These are phyloP conservation scores for Hybognathus amarus DNA, from an alignment of 2,797 vertebrate genomes.

Conservation along the genomic window DNA sequence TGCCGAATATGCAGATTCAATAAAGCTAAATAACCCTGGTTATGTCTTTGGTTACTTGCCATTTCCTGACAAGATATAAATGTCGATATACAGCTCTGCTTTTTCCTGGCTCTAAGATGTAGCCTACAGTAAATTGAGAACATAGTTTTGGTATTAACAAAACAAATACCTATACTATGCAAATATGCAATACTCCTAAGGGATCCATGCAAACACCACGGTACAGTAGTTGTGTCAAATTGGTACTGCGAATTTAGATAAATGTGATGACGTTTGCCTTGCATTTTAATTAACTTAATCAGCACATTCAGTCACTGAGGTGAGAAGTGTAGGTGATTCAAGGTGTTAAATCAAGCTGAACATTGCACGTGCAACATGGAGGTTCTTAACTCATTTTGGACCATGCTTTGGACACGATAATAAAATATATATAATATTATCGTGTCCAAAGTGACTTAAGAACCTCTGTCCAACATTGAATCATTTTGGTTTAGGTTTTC, in stretches of 20 bases:
- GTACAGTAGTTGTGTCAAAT: background rate
- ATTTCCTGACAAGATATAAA: background rate
- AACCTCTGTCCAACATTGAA: too few species aligned
- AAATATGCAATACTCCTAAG: background rate
- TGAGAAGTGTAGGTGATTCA: background rate
- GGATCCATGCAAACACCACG: background rate
- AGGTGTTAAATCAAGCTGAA: background rate
- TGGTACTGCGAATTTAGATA: background rate
- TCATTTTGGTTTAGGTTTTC: too few species aligned
- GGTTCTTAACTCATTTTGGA: too few species aligned
- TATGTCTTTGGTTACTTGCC: conserved; percentile 25
- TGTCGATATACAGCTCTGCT: background rate
- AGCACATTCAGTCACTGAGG: background rate
- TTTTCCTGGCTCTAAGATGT: background rate
- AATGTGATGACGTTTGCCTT: background rate
- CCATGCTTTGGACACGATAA: too few species aligned
- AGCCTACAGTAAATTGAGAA: background rate
- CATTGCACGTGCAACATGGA: background rate
- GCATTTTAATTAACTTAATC: background rate
- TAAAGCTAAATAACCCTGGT: conserved; percentile 44
- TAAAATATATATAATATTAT: too few species aligned
- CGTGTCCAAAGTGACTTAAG: too few species aligned
- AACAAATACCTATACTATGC: background rate
- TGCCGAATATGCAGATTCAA: conserved; percentile 56
- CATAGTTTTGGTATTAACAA: background rate